Percentiles rank a stretch among this genome's conserved stretches.
These are phyloP conservation scores for Caenorhabditis remanei DNA, from an alignment of 1,140 invertebrate species.

Conservation along the genomic window DNA sequence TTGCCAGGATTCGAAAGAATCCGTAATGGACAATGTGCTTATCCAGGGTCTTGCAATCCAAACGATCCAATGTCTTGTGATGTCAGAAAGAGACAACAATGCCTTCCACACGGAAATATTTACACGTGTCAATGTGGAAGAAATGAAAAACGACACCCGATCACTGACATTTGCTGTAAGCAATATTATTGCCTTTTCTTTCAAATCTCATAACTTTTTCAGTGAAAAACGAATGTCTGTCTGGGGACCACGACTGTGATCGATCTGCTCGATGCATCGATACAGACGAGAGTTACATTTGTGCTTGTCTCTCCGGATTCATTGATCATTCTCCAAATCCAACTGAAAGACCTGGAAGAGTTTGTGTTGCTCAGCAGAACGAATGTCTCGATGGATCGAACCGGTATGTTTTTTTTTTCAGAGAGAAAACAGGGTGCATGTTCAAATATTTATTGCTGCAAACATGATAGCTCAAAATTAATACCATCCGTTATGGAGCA, in stretches of 20 bases:
- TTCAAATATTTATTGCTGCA: too few species aligned
- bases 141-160: constrained; percentile 74
- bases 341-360: constrained; percentile 71
- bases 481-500: too few species aligned
- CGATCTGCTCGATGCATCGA: constrained; percentile 75
- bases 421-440: not conserved
- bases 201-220: constrained; percentile 34
- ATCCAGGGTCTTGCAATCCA: constrained; percentile 74
- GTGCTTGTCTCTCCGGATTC: constrained; percentile 74
- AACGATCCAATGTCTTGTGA: constrained; percentile 70
- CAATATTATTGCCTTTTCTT: not conserved
- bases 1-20: constrained; percentile 69
- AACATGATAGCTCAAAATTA: too few species aligned
- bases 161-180: constrained; percentile 76
- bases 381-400: constrained; percentile 73
- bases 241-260: constrained; percentile 74
- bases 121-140: constrained; percentile 75
- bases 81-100: constrained; percentile 74
- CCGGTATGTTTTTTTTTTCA: not conserved
- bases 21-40: constrained; percentile 53
- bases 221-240: constrained; percentile 75
- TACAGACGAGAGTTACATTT: constrained; percentile 75
- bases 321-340: constrained; percentile 74
- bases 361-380: constrained; percentile 74
- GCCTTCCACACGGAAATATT: constrained; percentile 76